Evolutionary conservation across 2,888 invertebrate species (phyloP).

Genomic region (Terebella lapidaria): DNA sequence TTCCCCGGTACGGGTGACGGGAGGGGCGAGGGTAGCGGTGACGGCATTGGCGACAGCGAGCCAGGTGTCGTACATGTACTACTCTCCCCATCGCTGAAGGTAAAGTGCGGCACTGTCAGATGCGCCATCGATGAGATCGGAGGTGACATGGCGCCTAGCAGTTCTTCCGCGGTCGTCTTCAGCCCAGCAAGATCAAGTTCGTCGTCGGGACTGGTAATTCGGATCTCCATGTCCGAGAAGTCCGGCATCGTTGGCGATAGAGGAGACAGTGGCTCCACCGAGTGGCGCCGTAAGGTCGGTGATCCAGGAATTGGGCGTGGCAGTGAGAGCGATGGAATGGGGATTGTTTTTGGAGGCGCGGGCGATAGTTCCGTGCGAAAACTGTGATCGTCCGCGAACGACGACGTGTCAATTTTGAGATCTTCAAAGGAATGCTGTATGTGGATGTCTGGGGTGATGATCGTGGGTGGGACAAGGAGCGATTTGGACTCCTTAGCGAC

Average conservation of each 20-base stretch:
- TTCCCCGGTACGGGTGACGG: not conserved
- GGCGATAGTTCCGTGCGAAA: no score
- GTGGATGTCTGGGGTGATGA: no score
- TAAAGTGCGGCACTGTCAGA: conserved; percentile 5
- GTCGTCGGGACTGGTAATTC: not conserved
- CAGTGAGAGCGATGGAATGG: not conserved
- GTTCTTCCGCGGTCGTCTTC: not conserved
- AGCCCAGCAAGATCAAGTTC: not conserved
- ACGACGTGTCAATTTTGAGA: no score
- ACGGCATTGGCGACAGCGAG: conserved; percentile 6
- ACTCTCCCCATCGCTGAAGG: conserved; percentile 15
- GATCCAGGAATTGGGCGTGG: not conserved
- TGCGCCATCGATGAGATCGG: not conserved
- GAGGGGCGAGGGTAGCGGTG: no score
- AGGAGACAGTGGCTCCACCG: not conserved
- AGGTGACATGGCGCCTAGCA: not conserved
- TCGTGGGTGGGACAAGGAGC: no score
- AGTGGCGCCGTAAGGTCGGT: not conserved
- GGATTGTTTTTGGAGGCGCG: not conserved
- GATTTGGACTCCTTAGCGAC: no score
- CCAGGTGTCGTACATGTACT: conserved; percentile 18
- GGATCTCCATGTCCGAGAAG: conserved; percentile 1
- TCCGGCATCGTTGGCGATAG: not conserved
- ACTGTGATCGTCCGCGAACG: no score
- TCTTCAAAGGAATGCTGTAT: no score